Conservation (phyloP, 2,797 vertebrate species). For the Gadopsis bispinosus region DNA sequence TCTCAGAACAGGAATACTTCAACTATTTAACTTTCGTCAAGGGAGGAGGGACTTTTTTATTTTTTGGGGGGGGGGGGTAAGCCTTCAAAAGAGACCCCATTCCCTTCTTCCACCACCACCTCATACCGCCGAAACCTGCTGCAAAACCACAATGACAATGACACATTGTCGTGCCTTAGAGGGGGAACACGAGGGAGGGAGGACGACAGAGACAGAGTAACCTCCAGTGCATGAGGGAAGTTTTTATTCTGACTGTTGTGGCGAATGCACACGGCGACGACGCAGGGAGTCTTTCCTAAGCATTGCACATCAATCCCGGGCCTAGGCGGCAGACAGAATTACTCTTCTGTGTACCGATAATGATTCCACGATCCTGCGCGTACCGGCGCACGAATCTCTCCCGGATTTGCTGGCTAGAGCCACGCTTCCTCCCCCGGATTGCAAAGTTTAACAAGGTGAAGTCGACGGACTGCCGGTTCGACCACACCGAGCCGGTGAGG, state of each 20-base stretch:
- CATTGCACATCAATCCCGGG: slow-evolving; percentile 66
- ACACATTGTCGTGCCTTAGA: slow-evolving; percentile 78
- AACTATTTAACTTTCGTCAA: slow-evolving; percentile 86
- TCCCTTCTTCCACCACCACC: slow-evolving; percentile 53
- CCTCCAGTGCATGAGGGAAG: slow-evolving; percentile 58
- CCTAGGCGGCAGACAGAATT: slow-evolving; percentile 65
- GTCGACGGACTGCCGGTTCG: slow-evolving; percentile 30
- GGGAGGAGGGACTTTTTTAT: slow-evolving; percentile 69
- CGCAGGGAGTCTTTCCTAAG: slow-evolving; percentile 66
- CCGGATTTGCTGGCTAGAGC: slow-evolving; percentile 68
- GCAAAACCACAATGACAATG: slow-evolving; percentile 76
- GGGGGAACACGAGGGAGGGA: slow-evolving; percentile 27
- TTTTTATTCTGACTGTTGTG: slow-evolving; percentile 62
- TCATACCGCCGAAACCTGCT: slow-evolving; percentile 73
- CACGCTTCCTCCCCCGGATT: slow-evolving; percentile 52
- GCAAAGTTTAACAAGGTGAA: slow-evolving; percentile 74
- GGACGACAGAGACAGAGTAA: slow-evolving; percentile 57
- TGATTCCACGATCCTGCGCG: slow-evolving; percentile 67
- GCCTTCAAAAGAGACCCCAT: slow-evolving; percentile 68
- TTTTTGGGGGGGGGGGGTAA: slow-evolving; percentile 61
- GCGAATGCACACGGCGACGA: slow-evolving; percentile 46
- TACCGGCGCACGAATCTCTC: slow-evolving; percentile 61
- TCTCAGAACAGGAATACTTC: slow-evolving; percentile 91
- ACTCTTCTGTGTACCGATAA: slow-evolving; percentile 58
- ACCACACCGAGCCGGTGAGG: slow-evolving; percentile 27